A percentile compares a stretch with the other conserved stretches of the same genome.
These are phyloP conservation scores for Hirundo rustica DNA, from an alignment of 2,797 vertebrate genomes.

Conservation along the genomic window DNA sequence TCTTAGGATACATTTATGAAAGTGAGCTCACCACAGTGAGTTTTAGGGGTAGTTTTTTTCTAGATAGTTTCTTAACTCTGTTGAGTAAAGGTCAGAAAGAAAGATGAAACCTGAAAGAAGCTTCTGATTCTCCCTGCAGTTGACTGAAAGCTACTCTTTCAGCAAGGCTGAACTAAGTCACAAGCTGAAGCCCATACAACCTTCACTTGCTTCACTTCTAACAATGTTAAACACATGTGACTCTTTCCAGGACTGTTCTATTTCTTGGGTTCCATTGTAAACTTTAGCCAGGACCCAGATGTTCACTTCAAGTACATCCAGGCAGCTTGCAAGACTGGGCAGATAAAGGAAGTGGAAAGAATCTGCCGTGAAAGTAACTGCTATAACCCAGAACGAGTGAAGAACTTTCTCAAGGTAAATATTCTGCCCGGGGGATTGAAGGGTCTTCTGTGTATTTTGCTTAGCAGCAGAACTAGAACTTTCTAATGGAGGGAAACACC, in stretches of 20 bases:
- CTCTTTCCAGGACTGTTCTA: conserved; percentile 85
- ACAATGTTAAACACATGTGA: not conserved
- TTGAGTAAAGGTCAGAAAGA: not conserved
- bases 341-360: conserved; percentile 89
- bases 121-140: not conserved
- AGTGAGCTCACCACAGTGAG: not conserved
- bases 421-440: not conserved
- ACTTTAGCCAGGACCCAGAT: conserved; percentile 91
- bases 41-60: not conserved
- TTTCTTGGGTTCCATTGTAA: conserved; percentile 90
- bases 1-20: not conserved
- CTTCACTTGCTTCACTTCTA: not conserved
- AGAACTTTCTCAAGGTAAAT: conserved; percentile 87
- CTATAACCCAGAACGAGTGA: conserved; percentile 85
- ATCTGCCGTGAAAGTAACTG: conserved; percentile 89
- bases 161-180: not conserved
- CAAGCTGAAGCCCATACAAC: not conserved
- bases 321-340: conserved; percentile 87
- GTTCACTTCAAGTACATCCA: conserved; percentile 92
- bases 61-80: not conserved
- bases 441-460: not conserved
- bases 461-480: not conserved
- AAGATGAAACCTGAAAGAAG: not conserved
- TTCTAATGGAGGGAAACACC: not conserved
- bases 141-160: not conserved